Evolutionary conservation across 2,113 vertebrate species (phyloP).

Genomic region (Vulpes lagopus): DNA sequence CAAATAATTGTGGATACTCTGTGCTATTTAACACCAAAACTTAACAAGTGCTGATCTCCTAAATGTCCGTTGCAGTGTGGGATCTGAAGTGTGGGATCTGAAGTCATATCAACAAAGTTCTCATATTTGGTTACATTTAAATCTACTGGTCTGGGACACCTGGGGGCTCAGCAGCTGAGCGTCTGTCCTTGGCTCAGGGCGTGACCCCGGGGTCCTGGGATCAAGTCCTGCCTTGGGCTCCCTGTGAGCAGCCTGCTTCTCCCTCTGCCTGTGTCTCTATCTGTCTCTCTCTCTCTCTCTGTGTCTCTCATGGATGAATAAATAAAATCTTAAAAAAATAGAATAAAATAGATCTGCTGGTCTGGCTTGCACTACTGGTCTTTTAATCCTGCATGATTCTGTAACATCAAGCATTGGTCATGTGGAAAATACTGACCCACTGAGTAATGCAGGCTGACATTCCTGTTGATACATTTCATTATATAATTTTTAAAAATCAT

Average conservation of each 20-base stretch:
- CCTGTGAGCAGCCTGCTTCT: too few relatives aligned
- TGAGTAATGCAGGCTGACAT: background rate
- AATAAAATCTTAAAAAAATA: too few relatives aligned
- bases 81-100: slow-evolving; percentile 5
- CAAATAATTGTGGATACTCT: background rate
- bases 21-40: background rate
- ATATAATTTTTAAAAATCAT: background rate
- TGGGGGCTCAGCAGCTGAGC: too few relatives aligned
- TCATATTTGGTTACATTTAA: background rate
- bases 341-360: background rate
- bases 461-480: background rate
- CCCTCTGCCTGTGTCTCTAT: too few relatives aligned
- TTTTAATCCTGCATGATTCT: background rate
- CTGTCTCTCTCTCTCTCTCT: too few relatives aligned
- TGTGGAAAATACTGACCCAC: background rate
- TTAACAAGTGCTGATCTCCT: background rate
- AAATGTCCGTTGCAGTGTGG: background rate
- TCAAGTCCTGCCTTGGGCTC: too few relatives aligned
- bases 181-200: too few relatives aligned
- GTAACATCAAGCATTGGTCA: background rate
- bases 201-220: too few relatives aligned
- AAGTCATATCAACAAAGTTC: background rate
- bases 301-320: too few relatives aligned
- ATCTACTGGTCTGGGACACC: background rate
- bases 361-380: background rate